Conservation (phyloP, 2,113 vertebrate species). For the Tenrec ecaudatus region DNA sequence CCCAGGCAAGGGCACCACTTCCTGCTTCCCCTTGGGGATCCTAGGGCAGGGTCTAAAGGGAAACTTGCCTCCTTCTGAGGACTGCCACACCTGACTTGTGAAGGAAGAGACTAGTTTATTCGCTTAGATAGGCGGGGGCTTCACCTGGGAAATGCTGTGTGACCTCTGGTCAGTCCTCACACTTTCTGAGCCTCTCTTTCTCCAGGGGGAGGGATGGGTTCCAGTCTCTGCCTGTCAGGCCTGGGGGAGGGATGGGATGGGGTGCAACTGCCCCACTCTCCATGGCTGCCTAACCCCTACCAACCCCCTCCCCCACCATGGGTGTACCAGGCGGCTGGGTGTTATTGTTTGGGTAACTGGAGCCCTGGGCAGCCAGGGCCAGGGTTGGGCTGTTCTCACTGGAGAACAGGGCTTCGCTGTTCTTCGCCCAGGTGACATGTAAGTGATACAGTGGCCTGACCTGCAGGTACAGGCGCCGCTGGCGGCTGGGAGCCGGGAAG, state of each 20-base stretch:
- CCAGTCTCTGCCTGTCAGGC: background rate
- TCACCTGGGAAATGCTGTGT: background rate
- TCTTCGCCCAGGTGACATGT: constrained; percentile 75
- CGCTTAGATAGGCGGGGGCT: background rate
- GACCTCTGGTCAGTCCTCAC: background rate
- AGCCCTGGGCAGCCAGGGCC: constrained; percentile 61
- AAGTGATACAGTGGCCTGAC: constrained; percentile 72
- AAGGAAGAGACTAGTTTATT: constrained; percentile 3
- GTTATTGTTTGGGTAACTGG: constrained; percentile 81
- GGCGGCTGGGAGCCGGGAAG: constrained; percentile 42
- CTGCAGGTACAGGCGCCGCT: constrained; percentile 58
- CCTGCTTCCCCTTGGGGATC: constrained; percentile 66
- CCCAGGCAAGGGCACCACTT: constrained; percentile 50
- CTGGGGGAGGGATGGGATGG: background rate
- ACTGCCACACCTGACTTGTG: background rate
- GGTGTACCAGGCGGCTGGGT: constrained; percentile 68
- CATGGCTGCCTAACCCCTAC: background rate
- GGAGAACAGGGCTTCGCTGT: constrained; percentile 82
- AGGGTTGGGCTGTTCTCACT: constrained; percentile 45
- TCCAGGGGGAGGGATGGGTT: background rate
- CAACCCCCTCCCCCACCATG: background rate
- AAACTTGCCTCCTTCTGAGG: constrained; percentile 32
- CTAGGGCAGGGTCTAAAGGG: constrained; percentile 42
- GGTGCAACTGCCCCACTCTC: background rate
- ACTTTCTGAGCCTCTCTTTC: constrained; percentile 35